A percentile compares a stretch with the other conserved stretches of the same genome.
These are phyloP conservation scores for Silvanus unidentatus DNA, from an alignment of 2,888 invertebrate genomes.

Conservation along the genomic window DNA sequence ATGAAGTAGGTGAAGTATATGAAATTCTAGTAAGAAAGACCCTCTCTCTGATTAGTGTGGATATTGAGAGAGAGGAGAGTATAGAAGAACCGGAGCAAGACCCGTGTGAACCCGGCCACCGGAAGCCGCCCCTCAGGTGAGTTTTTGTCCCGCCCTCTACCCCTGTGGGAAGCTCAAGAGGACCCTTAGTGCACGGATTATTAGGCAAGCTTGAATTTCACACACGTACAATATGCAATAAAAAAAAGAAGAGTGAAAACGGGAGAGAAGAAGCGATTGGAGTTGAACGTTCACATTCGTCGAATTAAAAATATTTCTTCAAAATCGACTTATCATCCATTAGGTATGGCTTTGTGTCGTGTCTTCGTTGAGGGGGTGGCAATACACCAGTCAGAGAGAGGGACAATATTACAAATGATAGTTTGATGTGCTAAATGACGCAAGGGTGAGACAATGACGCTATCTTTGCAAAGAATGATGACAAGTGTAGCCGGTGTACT, in stretches of 20 bases:
- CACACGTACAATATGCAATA: slow-evolving; percentile 19
- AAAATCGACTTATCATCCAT: no score
- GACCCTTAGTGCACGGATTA: slow-evolving; percentile 42
- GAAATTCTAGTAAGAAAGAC: no score
- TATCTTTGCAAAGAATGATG: slow-evolving; percentile 45
- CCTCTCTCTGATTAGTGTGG: no score
- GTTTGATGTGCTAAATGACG: slow-evolving; percentile 47
- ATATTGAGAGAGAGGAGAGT: no score
- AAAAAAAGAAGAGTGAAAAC: slow-evolving; percentile 12
- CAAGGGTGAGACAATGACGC: slow-evolving; percentile 47
- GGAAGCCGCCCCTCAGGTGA: slow-evolving; percentile 45
- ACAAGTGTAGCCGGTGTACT: slow-evolving; percentile 32
- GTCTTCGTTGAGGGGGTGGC: no score
- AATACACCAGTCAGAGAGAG: slow-evolving; percentile 12
- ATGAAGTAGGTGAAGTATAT: no score
- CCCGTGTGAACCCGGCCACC: slow-evolving; percentile 44
- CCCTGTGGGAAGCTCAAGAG: slow-evolving; percentile 41
- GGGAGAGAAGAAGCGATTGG: not conserved
- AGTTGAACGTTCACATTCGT: not conserved
- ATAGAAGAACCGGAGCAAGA: slow-evolving; percentile 15
- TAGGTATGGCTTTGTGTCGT: no score
- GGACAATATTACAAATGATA: slow-evolving; percentile 41
- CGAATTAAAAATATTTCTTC: no score
- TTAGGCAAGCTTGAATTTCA: slow-evolving; percentile 41
- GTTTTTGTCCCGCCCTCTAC: slow-evolving; percentile 33